Percentiles rank a stretch among this genome's conserved stretches.
phyloP scores from a whole-genome alignment of 2,797 vertebrate species.

The Octomys mimax region DNA sequence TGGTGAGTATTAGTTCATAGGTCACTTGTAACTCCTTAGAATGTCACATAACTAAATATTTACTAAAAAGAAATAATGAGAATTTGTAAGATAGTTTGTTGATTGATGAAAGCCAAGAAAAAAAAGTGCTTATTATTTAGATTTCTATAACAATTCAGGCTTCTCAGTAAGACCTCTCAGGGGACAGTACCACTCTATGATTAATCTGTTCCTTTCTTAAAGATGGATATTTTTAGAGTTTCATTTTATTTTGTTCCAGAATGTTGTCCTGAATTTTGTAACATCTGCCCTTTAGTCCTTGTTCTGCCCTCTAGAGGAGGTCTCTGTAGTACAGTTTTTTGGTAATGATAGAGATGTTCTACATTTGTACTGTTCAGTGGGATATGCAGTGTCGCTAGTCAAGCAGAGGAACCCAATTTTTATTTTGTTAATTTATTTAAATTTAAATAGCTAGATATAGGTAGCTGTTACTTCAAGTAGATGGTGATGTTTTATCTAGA shows the following conservation, averaged over 20 bases:
- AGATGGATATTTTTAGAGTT: constrained; percentile 10
- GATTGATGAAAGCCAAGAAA: background rate
- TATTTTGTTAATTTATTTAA: background rate
- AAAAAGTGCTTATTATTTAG: background rate
- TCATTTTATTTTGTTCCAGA: background rate
- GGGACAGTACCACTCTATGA: background rate
- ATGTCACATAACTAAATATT: constrained; percentile 64
- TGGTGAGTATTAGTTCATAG: constrained; percentile 87
- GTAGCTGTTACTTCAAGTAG: background rate
- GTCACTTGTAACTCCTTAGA: constrained; percentile 56
- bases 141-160: constrained; percentile 1
- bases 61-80: constrained; percentile 17
- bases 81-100: constrained; percentile 46
- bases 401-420: constrained; percentile 39
- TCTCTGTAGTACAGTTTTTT: background rate
- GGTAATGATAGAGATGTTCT: background rate
- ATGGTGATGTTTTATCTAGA: background rate
- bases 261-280: constrained; percentile 6
- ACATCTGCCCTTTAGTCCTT: background rate
- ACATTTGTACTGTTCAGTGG: background rate
- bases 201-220: background rate
- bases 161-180: background rate
- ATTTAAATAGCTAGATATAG: background rate
- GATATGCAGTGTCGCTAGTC: background rate
- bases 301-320: background rate